Evolutionary conservation across 2,888 invertebrate species (phyloP), one percentile per base, ranked within the genome.

Genomic region (Diarsia mendica): DNA sequence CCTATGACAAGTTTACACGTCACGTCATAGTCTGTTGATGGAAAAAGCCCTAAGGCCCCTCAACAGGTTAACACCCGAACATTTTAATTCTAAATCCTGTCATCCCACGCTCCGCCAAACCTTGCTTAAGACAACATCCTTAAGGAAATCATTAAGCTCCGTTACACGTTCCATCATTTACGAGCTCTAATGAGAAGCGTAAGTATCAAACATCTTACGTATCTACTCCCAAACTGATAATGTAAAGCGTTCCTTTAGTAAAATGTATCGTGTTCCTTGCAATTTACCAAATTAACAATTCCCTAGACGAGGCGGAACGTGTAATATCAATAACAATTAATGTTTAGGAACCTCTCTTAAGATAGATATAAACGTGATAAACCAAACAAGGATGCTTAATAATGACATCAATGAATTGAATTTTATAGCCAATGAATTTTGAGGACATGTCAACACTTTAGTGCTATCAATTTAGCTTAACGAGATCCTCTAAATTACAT

Each of bases 231-330:
- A 71, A 83, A 75, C 65, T 65, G 71, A 75, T 79, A 71, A 79
- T 83, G 79, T 68, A 83, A 78, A 78, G 67, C 72, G 66, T 77
- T 70, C 63, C 58, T 78, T 69, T 20, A 77, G 60, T 49, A 28
- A 53, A 84, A 77, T 61, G 67, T 85, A 85, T 79, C 67, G 70
- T 58, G 66, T 75, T 82, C 68, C 83, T 69, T 70, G 80, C 82
- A 85, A 89, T 89, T 86, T 81, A 75, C 76, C 76, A 85, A 87
- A 89, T 87, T 87, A 88, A 87, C 87, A 84, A 82, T 85, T 82
- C 80, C 72, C 75, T 80, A 73, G 78, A 81, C 82, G 79, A 73
- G 61, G 72, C 72, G 67, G 65, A 80, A 78, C 60, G 64, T 70
- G 80, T 79, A 84, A 88, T 89, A 88, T 84, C 85, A 87, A 84